Percentiles rank a stretch among this genome's conserved stretches.
Evolutionary conservation across 2,113 vertebrate species (phyloP).

Genomic region (Nannobrachium achirus): DNA sequence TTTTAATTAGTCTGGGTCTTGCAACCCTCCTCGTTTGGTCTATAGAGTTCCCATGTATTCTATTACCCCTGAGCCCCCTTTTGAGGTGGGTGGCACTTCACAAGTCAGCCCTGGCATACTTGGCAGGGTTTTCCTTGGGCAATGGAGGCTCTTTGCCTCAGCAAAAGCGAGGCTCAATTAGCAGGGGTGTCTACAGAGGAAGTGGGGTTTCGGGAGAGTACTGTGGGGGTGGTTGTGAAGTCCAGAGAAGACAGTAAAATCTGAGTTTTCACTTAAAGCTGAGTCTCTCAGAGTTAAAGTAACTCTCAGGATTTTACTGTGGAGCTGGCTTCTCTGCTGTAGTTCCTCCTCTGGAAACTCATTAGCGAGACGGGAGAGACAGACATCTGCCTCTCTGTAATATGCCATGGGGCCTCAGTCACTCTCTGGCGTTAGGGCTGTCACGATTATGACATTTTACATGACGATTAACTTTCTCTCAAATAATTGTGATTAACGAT

Average conservation of each 20-base stretch:
- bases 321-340: background rate
- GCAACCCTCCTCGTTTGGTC: slow-evolving; percentile 6
- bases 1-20: background rate
- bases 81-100: slow-evolving; percentile 26
- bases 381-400: slow-evolving; percentile 36
- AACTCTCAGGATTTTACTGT: too few relatives aligned
- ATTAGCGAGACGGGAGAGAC: slow-evolving; percentile 48
- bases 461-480: too few relatives aligned
- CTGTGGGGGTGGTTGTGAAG: too few relatives aligned
- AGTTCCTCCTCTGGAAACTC: slow-evolving; percentile 38
- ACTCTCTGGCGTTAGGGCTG: too few relatives aligned
- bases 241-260: too few relatives aligned
- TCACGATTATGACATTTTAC: too few relatives aligned
- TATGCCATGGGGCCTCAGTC: slow-evolving; percentile 7
- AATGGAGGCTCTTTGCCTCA: slow-evolving; percentile 30
- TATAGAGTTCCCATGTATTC: slow-evolving; percentile 21
- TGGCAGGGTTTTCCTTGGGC: slow-evolving; percentile 23
- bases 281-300: too few relatives aligned
- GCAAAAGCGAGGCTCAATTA: slow-evolving; percentile 55
- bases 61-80: background rate
- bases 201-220: slow-evolving; percentile 2
- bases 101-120: slow-evolving; percentile 41
- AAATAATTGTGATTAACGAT: too few relatives aligned
- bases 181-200: slow-evolving; percentile 28
- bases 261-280: too few relatives aligned